Evolutionary conservation across 2,888 invertebrate species (phyloP), one percentile per base, ranked within the genome.

Genomic region (Apoda limacodes): DNA sequence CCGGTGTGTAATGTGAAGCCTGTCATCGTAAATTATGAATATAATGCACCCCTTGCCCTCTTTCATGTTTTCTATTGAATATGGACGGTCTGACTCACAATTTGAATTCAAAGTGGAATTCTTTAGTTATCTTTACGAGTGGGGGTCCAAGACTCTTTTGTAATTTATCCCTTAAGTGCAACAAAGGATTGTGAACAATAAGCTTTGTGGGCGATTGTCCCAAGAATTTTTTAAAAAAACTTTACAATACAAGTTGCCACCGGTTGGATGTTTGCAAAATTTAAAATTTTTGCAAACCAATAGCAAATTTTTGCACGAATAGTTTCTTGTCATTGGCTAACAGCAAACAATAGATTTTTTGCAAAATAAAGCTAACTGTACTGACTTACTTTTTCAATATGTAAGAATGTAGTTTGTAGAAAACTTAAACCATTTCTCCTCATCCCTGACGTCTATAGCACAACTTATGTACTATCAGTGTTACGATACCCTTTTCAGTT

Each of bases 251-350:
- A 52, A 55, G 56, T 46, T 45, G 65, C 71, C 69, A 72, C 72
- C 62, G 61, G 63, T 52, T 43, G 50, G 42, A 45, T 43, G 48
- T 52, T 70, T 63, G 75, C 78, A 44, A 75, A 78, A 17, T 60
- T 74, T 70, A 45, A 64, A n/a, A n/a, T 76, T 69, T 80, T 78
- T 65, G 78, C 78, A 75, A 72, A 55, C 76, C 76, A 74, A 75
- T 78, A 66, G 52, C 48, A 50, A 52, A 52, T 59, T 60, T 64
- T 65, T 47, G 62, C 64, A 31, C 30, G 43, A n/a, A n/a, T n/a
- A n/a, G n/a, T n/a, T n/a, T n/a, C n/a, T n/a, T n/a, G n/a, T n/a
- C n/a, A n/a, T 17, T 6, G 5, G 7, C 17, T 17, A 17, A 17
- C 17, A 17, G 7, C 5, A 17, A 7, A 5, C 17, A 6, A 17